Conservation (phyloP, 2,113 vertebrate species). For the Cyphomyrus discorhynchus region DNA sequence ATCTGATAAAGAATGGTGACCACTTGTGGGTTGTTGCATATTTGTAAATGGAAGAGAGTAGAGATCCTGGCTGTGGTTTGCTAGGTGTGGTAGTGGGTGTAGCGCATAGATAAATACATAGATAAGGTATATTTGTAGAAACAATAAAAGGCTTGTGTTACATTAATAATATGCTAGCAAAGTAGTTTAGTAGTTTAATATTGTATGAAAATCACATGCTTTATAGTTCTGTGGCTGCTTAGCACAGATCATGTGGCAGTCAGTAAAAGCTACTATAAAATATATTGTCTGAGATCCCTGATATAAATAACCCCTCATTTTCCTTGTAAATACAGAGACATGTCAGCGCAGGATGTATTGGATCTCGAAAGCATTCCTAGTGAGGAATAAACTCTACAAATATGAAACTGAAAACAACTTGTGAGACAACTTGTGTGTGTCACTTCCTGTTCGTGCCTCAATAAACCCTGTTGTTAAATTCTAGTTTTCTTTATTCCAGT, state of each 20-base stretch:
- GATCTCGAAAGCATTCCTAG: neutral
- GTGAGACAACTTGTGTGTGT: neutral
- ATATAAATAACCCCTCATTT: neutral
- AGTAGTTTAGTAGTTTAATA: neutral
- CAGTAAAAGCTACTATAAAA: neutral
- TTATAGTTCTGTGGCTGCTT: neutral
- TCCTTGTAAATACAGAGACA: neutral
- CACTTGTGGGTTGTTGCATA: neutral
- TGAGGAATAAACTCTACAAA: neutral
- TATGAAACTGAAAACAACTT: neutral
- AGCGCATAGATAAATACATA: neutral
- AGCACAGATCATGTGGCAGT: neutral
- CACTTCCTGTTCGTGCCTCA: slow-evolving; percentile 8
- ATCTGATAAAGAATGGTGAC: neutral
- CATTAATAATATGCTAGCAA: neutral
- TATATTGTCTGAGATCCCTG: neutral
- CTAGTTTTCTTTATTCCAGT: neutral
- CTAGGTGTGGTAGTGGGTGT: neutral
- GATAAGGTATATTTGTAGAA: neutral
- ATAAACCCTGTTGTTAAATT: slow-evolving; percentile 2
- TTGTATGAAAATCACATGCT: neutral
- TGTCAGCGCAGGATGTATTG: neutral
- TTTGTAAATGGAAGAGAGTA: neutral
- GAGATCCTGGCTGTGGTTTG: neutral
- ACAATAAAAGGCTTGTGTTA: neutral